Percentiles rank a stretch among this genome's conserved stretches.
Evolutionary conservation across 2,797 vertebrate species (phyloP).

Genomic region (Sarcoramphus papa): DNA sequence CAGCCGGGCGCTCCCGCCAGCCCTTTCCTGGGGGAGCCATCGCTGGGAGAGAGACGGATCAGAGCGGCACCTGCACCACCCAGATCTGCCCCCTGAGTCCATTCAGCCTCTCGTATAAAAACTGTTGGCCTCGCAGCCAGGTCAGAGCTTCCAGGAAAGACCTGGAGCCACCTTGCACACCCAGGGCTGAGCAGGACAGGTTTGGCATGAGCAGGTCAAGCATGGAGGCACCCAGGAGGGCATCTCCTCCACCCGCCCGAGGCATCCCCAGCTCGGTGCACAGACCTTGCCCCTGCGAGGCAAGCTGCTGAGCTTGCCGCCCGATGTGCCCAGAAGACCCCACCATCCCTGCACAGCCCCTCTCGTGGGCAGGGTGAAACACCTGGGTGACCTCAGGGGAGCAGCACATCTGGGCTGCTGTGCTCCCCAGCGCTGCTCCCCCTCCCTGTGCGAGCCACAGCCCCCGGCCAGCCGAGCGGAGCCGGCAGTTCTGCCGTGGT

Average conservation of each 20-base stretch:
- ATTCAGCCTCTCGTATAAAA: fast-evolving
- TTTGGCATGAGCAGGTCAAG: not conserved
- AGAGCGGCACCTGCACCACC: not conserved
- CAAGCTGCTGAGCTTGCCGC: not conserved
- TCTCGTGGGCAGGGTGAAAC: not conserved
- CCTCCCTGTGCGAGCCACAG: fast-evolving
- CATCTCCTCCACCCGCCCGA: not conserved
- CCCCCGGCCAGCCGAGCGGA: not conserved
- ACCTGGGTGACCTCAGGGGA: not conserved
- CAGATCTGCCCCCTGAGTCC: not conserved
- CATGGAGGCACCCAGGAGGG: no score
- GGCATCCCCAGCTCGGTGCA: not conserved
- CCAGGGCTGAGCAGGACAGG: not conserved
- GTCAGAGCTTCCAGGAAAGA: not conserved
- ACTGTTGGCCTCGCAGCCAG: not conserved
- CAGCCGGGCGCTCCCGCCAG: not conserved
- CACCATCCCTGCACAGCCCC: not conserved
- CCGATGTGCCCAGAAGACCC: not conserved
- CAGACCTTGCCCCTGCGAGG: not conserved
- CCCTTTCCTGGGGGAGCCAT: conserved; percentile 60
- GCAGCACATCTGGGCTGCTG: not conserved
- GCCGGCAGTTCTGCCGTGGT: not conserved
- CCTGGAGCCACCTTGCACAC: not conserved
- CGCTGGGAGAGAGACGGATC: not conserved
- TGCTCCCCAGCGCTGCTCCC: not conserved